These are phyloP conservation scores for Otolemur crassicaudatus DNA, from an alignment of 2,797 vertebrate species.

Conservation along the genomic window DNA sequence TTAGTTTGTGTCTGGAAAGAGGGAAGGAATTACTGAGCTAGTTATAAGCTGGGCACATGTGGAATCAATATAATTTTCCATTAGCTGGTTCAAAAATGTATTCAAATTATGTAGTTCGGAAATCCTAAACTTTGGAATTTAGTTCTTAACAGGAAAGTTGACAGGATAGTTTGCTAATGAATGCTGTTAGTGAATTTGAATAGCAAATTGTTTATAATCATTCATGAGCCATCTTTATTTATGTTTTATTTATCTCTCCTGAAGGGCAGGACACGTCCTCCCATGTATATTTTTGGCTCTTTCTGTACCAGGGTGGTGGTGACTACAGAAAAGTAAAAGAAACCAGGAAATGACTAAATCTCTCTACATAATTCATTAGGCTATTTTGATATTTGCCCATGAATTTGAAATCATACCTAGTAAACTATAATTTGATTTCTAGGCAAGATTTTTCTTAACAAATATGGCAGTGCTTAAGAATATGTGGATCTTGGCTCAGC, in stretches of 20 bases:
- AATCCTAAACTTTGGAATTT: conserved; percentile 71
- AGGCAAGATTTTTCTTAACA: conserved; percentile 9
- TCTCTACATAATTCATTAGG: conserved; percentile 47
- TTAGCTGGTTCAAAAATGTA: conserved; percentile 72
- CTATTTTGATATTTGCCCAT: conserved; percentile 73
- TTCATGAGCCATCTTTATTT: conserved; percentile 53
- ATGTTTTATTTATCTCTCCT: conserved; percentile 65
- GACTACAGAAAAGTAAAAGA: conserved; percentile 66
- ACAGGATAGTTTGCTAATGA: conserved; percentile 55
- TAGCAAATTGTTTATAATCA: conserved; percentile 62
- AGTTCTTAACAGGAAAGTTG: conserved; percentile 56
- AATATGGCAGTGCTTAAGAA: not conserved
- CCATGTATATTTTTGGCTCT: not conserved
- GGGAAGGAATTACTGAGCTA: conserved; percentile 50
- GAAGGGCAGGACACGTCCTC: not conserved
- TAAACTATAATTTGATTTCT: not conserved
- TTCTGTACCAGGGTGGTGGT: not conserved
- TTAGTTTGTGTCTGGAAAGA: conserved; percentile 65
- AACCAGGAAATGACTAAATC: conserved; percentile 67
- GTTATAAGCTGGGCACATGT: conserved; percentile 62
- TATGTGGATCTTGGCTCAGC: not conserved
- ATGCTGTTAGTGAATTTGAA: conserved; percentile 71
- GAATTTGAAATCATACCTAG: conserved; percentile 56
- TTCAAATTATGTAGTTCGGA: conserved; percentile 75
- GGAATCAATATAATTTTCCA: conserved; percentile 79